A percentile compares a stretch with the other conserved stretches of the same genome.
Evolutionary conservation across 2,113 vertebrate genomes (phyloP).

Genomic region (Glaucidium brasilianum): DNA sequence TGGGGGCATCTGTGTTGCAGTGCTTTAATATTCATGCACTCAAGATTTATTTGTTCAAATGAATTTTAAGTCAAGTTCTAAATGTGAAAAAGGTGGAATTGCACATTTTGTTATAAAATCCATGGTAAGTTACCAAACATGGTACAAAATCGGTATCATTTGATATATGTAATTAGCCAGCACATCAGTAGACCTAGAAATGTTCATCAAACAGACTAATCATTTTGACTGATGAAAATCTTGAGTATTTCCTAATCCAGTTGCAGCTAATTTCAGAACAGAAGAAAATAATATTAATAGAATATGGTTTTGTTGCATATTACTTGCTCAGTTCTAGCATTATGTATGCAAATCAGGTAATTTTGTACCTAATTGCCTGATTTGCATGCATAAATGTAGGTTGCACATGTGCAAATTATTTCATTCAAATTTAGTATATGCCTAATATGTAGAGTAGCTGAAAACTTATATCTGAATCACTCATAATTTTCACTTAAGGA

Average conservation of each 20-base stretch:
- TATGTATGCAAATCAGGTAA: conserved; percentile 65
- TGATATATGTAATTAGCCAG: background rate
- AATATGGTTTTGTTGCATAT: conserved; percentile 46
- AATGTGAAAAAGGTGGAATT: background rate
- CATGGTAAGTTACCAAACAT: background rate
- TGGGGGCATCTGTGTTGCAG: background rate
- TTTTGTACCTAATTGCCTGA: conserved; percentile 58
- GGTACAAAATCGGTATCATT: background rate
- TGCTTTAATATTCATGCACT: background rate
- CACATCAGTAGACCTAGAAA: background rate
- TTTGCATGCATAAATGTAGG: conserved; percentile 65
- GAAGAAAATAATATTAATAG: conserved; percentile 60
- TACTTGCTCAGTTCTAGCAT: conserved; percentile 31
- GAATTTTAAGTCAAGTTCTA: background rate
- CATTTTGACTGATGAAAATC: conserved; percentile 14
- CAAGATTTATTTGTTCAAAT: background rate
- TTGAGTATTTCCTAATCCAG: conserved; percentile 27
- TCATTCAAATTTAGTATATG: conserved; percentile 52
- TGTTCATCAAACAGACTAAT: conserved; percentile 1
- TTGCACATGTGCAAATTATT: conserved; percentile 60
- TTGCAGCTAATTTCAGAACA: conserved; percentile 55
- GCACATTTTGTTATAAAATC: background rate
- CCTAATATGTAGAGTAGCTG: conserved; percentile 20
- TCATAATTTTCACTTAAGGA: background rate
- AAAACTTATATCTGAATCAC: conserved; percentile 6